These are phyloP conservation scores for Merodon equestris DNA, from an alignment of 2,888 invertebrate species.

Conservation along the genomic window DNA sequence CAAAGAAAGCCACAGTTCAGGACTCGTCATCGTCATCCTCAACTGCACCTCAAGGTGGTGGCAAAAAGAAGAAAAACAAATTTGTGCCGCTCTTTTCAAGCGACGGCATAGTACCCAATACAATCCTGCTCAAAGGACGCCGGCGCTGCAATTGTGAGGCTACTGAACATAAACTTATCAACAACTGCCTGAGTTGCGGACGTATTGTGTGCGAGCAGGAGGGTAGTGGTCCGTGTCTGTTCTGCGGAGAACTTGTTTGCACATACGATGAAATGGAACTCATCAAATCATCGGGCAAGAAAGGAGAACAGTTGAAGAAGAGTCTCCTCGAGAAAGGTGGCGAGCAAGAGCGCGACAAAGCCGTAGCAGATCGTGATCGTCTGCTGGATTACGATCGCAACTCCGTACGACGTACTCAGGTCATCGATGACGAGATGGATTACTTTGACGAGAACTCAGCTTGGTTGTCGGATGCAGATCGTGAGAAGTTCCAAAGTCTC, in stretches of 20 bases:
- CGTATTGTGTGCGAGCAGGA: conserved; percentile 97
- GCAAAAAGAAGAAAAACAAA: conserved; percentile 83
- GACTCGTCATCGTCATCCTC: too few relatives aligned
- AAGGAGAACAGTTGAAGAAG: conserved; percentile 84
- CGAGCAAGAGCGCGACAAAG: conserved; percentile 86
- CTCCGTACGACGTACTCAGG: conserved; percentile 81
- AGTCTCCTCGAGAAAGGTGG: conserved; percentile 83
- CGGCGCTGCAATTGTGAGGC: conserved; percentile 96
- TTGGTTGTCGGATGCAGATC: conserved; percentile 88
- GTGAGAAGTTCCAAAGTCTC: conserved; percentile 83
- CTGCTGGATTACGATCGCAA: conserved; percentile 91
- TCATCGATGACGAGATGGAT: conserved; percentile 93
- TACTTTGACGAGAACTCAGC: conserved; percentile 90
- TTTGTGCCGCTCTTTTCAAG: conserved; percentile 87
- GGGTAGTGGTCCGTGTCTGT: conserved; percentile 97
- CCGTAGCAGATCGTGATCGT: conserved; percentile 87
- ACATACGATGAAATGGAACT: conserved; percentile 86
- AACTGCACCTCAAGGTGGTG: conserved; percentile 70
- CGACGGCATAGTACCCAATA: conserved; percentile 83
- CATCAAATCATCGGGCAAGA: conserved; percentile 84
- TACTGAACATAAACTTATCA: conserved; percentile 91
- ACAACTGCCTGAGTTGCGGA: conserved; percentile 96
- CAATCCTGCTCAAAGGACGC: conserved; percentile 85
- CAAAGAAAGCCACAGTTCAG: too few relatives aligned
- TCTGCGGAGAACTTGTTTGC: conserved; percentile 92